Conservation (phyloP, 1,140 invertebrate species). For the Drosophila ogumai region DNA sequence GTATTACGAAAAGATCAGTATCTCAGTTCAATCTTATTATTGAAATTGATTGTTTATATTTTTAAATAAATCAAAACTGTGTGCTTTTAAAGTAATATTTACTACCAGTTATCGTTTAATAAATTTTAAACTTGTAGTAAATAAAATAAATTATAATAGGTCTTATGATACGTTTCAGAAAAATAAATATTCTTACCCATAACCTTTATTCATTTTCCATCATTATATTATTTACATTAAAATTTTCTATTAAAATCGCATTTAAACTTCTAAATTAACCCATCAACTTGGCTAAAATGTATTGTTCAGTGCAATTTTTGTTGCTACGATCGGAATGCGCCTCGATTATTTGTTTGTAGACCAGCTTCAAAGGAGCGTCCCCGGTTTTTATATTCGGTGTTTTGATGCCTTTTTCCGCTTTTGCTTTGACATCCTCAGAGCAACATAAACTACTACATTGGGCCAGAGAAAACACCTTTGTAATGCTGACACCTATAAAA, state of each 20-base stretch:
- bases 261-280: background rate
- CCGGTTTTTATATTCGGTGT: slow-evolving; percentile 52
- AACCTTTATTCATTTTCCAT: background rate
- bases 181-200: background rate
- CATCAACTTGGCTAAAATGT: slow-evolving; percentile 6
- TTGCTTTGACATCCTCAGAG: slow-evolving; percentile 70
- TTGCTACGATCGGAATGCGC: slow-evolving; percentile 17
- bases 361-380: slow-evolving; percentile 51
- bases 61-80: background rate
- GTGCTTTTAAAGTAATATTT: background rate
- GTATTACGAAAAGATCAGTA: background rate
- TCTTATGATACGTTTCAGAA: too few relatives aligned
- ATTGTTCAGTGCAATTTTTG: slow-evolving; percentile 16
- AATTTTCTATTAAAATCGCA: background rate
- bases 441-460: slow-evolving; percentile 37
- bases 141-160: too few relatives aligned
- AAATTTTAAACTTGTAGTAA: background rate
- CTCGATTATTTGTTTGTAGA: slow-evolving; percentile 63
- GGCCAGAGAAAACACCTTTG: slow-evolving; percentile 71
- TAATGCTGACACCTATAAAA: slow-evolving; percentile 71
- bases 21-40: background rate
- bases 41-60: background rate
- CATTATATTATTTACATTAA: background rate
- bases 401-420: slow-evolving; percentile 40
- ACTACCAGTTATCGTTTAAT: background rate